Evolutionary conservation across 2,888 invertebrate species (phyloP), one percentile per base, ranked within the genome.

Genomic region (Dromius quadrimaculatus): DNA sequence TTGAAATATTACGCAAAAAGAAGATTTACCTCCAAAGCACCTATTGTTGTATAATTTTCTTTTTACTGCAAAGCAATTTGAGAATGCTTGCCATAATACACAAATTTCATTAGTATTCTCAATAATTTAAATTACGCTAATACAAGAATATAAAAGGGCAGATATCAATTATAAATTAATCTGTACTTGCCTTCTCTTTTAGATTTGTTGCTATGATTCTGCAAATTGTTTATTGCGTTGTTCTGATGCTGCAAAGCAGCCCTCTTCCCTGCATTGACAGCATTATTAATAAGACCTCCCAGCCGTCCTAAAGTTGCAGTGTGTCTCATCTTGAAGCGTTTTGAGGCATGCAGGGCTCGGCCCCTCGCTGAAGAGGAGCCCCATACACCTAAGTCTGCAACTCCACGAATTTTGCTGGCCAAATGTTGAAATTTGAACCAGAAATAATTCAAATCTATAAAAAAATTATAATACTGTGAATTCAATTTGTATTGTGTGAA

Each of bases 251-350:
- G 69, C 17, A 43, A 23, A 6, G 77, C 74, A 15, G 75, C 73
- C 61, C 77, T 74, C 73, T 79, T 79, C 47, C 78, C 77, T 43
- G 78, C 77, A 68, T 77, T 76, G 28, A 81, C 81, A 57, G 81
- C 81, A 54, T 77, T 79, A 74, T 81, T 81, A 73, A 81, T 79
- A 72, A 80, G 75, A 47, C 79, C 79, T 34, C 80, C 79, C 54
- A 81, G 76, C 73, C 80, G 80, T 19, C 79, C 78, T 69, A 77
- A 73, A 3, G 79, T 78, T 22, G 71, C 41, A 69, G 80, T 77
- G 71, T 79, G 79, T 71, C 79, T 77, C 78, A 80, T 79, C 74
- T 76, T 77, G 72, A 77, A 78, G 77, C 70, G 23, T 36, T 20
- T 17, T 54, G 45, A 64, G 74, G 72, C 36, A 36, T 8, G n/a